Conservation (phyloP, 2,888 invertebrate genomes). For the Ametastegia equiseti region DNA sequence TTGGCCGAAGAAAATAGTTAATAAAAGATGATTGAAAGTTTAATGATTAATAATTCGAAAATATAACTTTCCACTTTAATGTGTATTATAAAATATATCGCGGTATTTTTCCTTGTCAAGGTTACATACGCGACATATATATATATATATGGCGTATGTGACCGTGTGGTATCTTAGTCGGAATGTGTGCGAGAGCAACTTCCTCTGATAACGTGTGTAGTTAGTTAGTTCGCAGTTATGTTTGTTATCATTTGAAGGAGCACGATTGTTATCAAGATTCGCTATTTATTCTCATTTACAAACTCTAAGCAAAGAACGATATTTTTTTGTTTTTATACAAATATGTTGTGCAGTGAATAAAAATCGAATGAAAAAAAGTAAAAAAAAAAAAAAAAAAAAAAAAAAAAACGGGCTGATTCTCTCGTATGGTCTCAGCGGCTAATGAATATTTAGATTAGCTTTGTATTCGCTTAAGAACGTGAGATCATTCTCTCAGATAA, state of each 20-base stretch:
- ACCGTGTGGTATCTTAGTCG: neutral
- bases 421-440: no score
- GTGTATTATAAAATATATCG: neutral
- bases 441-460: neutral
- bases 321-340: no score
- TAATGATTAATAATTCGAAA: no score
- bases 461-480: neutral
- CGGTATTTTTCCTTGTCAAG: neutral
- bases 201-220: conserved; percentile 2
- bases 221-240: neutral
- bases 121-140: neutral
- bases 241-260: no score
- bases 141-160: neutral
- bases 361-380: no score
- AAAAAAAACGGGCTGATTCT: neutral
- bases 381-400: neutral
- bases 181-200: neutral
- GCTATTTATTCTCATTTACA: no score
- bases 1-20: no score
- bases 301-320: no score
- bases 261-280: no score
- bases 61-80: no score
- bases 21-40: no score
- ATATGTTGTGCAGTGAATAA: no score
- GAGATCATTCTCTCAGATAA: neutral